A percentile compares a stretch with the other conserved stretches of the same genome.
phyloP scores from a whole-genome alignment of 2,797 vertebrate species.

The Pseudochromis fuscus region DNA sequence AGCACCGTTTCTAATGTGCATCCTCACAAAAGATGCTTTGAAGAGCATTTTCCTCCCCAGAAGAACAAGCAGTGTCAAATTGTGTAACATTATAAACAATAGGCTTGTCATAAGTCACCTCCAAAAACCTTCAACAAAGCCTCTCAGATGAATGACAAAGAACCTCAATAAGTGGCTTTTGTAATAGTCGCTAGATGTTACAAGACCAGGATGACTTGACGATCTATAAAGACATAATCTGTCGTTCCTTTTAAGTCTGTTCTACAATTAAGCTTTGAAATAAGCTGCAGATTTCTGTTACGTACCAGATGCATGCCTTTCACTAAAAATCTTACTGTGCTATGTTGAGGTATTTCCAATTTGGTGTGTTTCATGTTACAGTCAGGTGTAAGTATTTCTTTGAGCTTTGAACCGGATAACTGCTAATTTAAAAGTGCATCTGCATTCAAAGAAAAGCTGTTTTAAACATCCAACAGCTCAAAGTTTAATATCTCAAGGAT shows the following conservation, averaged over 20 bases:
- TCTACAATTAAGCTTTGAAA: conserved; percentile 16
- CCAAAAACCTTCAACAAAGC: conserved; percentile 30
- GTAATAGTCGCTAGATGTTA: conserved; percentile 13
- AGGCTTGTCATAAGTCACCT: conserved; percentile 35
- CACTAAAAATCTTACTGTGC: conserved; percentile 17
- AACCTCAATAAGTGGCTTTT: conserved; percentile 24
- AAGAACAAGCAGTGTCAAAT: conserved; percentile 41
- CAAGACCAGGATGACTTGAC: conserved; percentile 27
- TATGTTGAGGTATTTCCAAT: not conserved
- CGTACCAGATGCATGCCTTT: conserved; percentile 25
- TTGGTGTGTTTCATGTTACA: not conserved
- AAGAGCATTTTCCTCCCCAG: conserved; percentile 2
- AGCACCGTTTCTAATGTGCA: conserved; percentile 29
- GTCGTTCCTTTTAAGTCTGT: conserved; percentile 20
- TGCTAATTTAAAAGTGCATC: not conserved
- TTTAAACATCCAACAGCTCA: not conserved
- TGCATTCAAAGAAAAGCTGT: not conserved
- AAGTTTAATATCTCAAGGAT: conserved; percentile 1
- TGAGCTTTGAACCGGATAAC: not conserved
- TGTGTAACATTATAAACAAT: conserved; percentile 47
- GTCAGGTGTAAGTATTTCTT: not conserved
- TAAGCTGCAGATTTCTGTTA: conserved; percentile 31
- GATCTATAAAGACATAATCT: conserved; percentile 14
- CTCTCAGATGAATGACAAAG: conserved; percentile 35
- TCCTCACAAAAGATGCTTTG: conserved; percentile 32